Percentiles rank a stretch among this genome's conserved stretches.
These are phyloP conservation scores for Cottoperca gobio DNA, from an alignment of 2,797 vertebrate genomes.

Conservation along the genomic window DNA sequence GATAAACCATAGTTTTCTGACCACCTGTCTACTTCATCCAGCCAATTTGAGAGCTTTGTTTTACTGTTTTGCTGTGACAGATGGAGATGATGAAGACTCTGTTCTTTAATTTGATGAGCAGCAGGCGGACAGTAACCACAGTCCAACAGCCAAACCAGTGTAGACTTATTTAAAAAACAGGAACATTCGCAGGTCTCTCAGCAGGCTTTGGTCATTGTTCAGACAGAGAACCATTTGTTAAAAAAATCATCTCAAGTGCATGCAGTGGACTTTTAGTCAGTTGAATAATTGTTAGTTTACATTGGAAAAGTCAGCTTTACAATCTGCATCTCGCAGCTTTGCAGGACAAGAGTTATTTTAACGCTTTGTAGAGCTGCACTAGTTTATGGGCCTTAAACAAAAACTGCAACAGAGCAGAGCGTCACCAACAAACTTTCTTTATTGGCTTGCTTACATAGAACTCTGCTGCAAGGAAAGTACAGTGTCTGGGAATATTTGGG, in stretches of 20 bases:
- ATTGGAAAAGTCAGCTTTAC: no score
- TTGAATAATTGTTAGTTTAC: background rate
- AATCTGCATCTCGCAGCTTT: background rate
- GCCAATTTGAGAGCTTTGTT: background rate
- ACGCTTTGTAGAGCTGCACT: background rate
- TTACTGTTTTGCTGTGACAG: slow-evolving; percentile 13
- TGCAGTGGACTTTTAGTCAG: background rate
- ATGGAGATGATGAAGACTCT: slow-evolving; percentile 23
- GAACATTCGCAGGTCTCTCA: background rate
- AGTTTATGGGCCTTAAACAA: background rate
- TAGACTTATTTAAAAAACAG: slow-evolving; percentile 2
- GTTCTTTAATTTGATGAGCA: slow-evolving; percentile 45
- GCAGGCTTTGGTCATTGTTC: background rate
- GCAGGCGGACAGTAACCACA: slow-evolving; percentile 23
- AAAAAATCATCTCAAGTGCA: background rate
- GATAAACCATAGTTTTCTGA: slow-evolving; percentile 5
- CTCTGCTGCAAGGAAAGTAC: background rate
- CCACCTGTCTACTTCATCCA: slow-evolving; percentile 13
- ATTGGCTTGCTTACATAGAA: background rate
- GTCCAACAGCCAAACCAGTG: background rate
- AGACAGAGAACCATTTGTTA: background rate
- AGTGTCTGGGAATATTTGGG: background rate
- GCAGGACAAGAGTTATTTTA: background rate
- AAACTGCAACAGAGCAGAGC: background rate
- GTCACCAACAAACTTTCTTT: background rate